These are phyloP conservation scores for Bergia sp. DNA, from an alignment of 92 coral and sea anemone genomes.

Conservation along the genomic window DNA sequence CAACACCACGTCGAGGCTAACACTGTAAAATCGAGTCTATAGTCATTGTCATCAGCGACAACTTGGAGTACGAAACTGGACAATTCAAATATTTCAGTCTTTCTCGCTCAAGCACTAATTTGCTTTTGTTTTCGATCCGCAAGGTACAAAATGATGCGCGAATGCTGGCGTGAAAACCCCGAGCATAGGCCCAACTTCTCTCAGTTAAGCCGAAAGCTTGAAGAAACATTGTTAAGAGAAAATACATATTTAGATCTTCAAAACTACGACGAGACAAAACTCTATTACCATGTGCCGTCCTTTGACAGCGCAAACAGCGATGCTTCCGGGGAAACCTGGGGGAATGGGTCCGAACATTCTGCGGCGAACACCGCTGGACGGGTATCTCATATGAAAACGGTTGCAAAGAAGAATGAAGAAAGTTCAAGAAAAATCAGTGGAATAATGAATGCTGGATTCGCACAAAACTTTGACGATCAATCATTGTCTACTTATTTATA, in stretches of 20 bases:
- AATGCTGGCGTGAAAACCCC: constrained; percentile 77
- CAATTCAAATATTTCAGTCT: no score
- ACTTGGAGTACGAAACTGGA: background rate
- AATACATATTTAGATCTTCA: constrained; percentile 80
- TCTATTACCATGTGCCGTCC: constrained; percentile 82
- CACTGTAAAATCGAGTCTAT: background rate
- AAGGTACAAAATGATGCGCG: constrained; percentile 74
- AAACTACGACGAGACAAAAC: constrained; percentile 69
- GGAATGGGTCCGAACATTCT: background rate
- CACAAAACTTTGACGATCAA: background rate
- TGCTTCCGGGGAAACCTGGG: background rate
- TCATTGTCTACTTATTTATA: constrained; percentile 20
- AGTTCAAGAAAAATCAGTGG: background rate
- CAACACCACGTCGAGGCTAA: no score
- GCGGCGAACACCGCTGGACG: background rate
- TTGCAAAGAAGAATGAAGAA: background rate
- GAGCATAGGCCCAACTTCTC: constrained; percentile 71
- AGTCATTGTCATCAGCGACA: background rate
- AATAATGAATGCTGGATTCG: constrained; percentile 12
- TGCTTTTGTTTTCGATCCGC: background rate
- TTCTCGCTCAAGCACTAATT: background rate
- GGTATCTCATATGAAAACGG: background rate
- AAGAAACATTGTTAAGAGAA: constrained; percentile 73
- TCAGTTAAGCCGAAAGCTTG: constrained; percentile 58
- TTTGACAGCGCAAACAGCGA: constrained; percentile 62